These are phyloP conservation scores for Tetramorium alpestre DNA, from an alignment of 1,140 invertebrate genomes.

Conservation along the genomic window DNA sequence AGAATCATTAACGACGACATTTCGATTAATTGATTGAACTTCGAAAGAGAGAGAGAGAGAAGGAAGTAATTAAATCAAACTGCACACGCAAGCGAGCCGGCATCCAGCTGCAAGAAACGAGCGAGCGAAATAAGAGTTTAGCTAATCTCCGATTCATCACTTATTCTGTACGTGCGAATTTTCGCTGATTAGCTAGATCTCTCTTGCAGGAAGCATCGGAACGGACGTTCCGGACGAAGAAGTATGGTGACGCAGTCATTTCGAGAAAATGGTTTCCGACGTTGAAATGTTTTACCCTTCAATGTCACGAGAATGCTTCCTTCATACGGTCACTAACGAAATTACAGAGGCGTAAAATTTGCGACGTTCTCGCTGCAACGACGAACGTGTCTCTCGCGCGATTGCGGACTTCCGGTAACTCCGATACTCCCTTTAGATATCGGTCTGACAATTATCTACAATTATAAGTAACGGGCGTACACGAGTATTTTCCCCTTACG, in stretches of 20 bases:
- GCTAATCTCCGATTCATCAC: conserved; percentile 28
- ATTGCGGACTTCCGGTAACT: conserved; percentile 42
- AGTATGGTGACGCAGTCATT: not conserved
- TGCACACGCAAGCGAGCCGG: not conserved
- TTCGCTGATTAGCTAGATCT: conserved; percentile 30
- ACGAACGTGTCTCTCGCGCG: conserved; percentile 56
- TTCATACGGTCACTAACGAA: conserved; percentile 3
- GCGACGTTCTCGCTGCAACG: not conserved
- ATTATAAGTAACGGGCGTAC: conserved; percentile 12
- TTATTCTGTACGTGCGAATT: not conserved
- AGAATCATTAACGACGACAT: conserved; percentile 28
- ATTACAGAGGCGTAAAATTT: conserved; percentile 12
- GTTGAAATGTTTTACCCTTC: not conserved
- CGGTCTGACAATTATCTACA: not conserved
- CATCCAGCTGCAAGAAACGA: not conserved
- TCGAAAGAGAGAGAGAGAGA: not conserved
- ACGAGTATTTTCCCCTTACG: not conserved
- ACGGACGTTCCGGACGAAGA: conserved; percentile 5
- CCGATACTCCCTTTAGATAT: conserved; percentile 37
- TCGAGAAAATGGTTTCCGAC: not conserved
- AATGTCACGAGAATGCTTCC: not conserved
- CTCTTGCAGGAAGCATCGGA: not conserved
- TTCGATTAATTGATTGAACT: conserved; percentile 57
- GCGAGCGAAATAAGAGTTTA: not conserved
- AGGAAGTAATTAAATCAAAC: conserved; percentile 37